A percentile compares a stretch with the other conserved stretches of the same genome.
Conservation (phyloP, 2,888 invertebrate genomes). For the Nemurella pictetii region DNA sequence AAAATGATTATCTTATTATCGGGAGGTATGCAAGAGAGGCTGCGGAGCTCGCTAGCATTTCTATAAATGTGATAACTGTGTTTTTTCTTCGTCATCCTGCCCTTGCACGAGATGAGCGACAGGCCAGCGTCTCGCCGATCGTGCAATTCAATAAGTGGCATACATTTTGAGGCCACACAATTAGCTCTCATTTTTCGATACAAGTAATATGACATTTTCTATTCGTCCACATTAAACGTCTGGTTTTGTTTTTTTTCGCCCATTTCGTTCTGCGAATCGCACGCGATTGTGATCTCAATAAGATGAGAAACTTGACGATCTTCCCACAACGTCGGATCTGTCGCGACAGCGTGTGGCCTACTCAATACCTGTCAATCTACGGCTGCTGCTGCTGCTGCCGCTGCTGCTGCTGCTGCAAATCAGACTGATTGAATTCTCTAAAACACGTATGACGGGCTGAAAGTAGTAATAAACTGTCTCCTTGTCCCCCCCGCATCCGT, state of each 20-base stretch:
- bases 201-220: background rate
- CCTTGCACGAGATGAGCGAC: too few relatives aligned
- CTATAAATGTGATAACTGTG: too few relatives aligned
- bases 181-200: background rate
- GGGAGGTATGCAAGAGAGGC: too few relatives aligned
- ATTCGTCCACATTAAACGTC: background rate
- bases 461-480: background rate
- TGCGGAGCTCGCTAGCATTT: too few relatives aligned
- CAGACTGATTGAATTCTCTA: background rate
- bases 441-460: background rate
- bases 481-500: too few relatives aligned
- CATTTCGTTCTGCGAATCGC: background rate
- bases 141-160: background rate
- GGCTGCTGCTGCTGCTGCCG: background rate
- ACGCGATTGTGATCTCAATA: background rate
- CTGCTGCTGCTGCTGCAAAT: too few relatives aligned
- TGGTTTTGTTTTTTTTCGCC: background rate
- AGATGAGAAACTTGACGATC: background rate
- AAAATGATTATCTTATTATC: background rate
- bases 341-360: background rate
- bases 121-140: background rate
- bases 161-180: background rate
- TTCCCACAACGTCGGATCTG: background rate
- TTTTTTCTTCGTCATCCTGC: background rate
- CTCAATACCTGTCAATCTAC: too few relatives aligned